Conservation (phyloP, 2,888 invertebrate species). For the Creontiades dilutus region DNA sequence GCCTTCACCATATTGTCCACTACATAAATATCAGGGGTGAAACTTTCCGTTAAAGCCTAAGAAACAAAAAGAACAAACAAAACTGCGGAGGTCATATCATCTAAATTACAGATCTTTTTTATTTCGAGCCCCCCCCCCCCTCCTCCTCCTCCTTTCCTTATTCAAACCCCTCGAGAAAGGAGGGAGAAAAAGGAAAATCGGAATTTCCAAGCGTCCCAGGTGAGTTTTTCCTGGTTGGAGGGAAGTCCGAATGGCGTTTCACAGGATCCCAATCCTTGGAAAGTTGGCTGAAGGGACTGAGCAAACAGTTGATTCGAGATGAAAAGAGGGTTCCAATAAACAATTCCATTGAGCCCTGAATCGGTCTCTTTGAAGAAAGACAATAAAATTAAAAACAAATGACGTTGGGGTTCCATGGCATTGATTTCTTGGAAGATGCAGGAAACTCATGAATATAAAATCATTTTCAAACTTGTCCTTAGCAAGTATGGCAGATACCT, state of each 20-base stretch:
- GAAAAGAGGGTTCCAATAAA: slow-evolving; percentile 20
- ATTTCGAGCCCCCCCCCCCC: neutral
- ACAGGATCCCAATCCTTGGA: neutral
- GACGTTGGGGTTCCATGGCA: neutral
- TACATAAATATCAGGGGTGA: slow-evolving; percentile 61
- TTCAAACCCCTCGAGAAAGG: neutral
- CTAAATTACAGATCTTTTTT: slow-evolving; percentile 59
- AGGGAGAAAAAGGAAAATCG: slow-evolving; percentile 14
- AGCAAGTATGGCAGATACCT: no score
- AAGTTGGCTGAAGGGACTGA: neutral
- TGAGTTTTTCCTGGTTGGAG: slow-evolving; percentile 11
- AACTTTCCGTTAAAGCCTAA: neutral
- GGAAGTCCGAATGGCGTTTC: neutral
- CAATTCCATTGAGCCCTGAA: neutral
- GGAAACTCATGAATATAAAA: no score
- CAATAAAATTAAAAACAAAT: slow-evolving; percentile 11
- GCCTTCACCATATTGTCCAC: slow-evolving; percentile 59
- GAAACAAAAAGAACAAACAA: slow-evolving; percentile 27
- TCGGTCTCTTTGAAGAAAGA: neutral
- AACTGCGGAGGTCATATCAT: slow-evolving; percentile 51
- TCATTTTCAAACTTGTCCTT: no score
- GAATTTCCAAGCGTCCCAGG: slow-evolving; percentile 56
- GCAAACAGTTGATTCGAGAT: neutral
- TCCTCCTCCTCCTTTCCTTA: neutral
- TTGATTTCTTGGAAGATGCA: no score